Evolutionary conservation across 1,140 invertebrate species (phyloP), one percentile per base, ranked within the genome.

Genomic region (Drosophila orosa): DNA sequence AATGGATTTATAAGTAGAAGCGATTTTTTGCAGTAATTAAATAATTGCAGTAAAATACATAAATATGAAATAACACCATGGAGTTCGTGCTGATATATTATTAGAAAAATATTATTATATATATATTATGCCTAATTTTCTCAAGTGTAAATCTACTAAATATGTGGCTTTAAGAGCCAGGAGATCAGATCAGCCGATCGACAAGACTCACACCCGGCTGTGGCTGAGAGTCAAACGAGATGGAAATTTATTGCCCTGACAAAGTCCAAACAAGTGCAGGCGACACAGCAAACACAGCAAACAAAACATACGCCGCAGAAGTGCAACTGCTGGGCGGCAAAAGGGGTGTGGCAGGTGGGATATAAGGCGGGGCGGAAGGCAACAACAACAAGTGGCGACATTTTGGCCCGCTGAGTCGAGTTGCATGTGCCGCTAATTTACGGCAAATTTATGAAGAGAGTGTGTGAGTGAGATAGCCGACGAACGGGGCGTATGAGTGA

Each of bases 361-460:
- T 17, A 6, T 31, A 17, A 50, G 57, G 68, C 35, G 58, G 69
- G 37, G 37, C 37, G 24, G 35, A 33, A 44, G 39, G 48, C 63
- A 37, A 3, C 50, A 42, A 71, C 27, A 71, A 82, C 82, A 87
- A 82, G 83, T 83, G 83, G 67, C 84, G 84, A 87, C 84, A 83
- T 78, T 87, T 71, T 89, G 80, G 84, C 80, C 80, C 54, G 37
- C 74, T 22, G 13, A 63, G 57, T 44, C 35, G 55, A 69, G 66
- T 80, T 80, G 74, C 84, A 91, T 91, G 89, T 83, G 82, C 82
- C 77, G 90, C 90, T 91, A 91, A 91, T 91, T 91, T 91, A 83
- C 80, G 59, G 85, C 90, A 90, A 91, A 90, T 90, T 91, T 90
- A 90, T 90, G 79, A 60, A 59, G 48, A 74, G 35, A 22, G 12